These are phyloP conservation scores for Vireo griseus DNA, from an alignment of 2,797 vertebrate genomes.

Conservation along the genomic window DNA sequence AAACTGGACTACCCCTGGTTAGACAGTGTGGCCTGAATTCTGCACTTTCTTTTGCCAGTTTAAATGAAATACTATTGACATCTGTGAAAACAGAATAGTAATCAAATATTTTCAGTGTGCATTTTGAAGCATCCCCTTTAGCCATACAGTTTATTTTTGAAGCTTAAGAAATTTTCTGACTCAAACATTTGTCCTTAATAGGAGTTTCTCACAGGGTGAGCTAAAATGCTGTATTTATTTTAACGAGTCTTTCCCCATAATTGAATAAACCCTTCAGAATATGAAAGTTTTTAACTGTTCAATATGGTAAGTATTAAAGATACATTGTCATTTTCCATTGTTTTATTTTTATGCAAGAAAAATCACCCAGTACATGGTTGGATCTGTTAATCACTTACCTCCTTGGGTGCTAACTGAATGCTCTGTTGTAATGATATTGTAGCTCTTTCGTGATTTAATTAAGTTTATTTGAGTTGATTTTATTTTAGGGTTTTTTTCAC, in stretches of 20 bases:
- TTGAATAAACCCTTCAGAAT: constrained; percentile 6
- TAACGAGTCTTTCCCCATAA: background rate
- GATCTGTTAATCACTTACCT: background rate
- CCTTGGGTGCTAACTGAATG: background rate
- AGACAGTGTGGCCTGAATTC: background rate
- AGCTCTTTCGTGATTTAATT: background rate
- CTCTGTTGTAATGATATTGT: background rate
- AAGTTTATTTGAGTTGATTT: background rate
- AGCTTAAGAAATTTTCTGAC: constrained; percentile 42
- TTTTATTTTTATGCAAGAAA: background rate
- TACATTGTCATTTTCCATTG: background rate
- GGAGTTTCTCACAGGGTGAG: constrained; percentile 28
- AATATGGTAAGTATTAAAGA: background rate
- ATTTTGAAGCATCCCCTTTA: constrained; percentile 18
- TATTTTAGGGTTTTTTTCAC: background rate
- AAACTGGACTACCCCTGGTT: background rate
- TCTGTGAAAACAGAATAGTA: constrained; percentile 32
- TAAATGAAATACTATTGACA: background rate
- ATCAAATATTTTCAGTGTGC: background rate
- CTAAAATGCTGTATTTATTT: constrained; percentile 30
- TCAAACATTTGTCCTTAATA: constrained; percentile 40
- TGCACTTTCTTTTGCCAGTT: background rate
- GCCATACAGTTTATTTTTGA: constrained; percentile 27
- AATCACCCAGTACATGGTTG: background rate
- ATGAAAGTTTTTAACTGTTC: background rate